Percentiles rank a stretch among this genome's conserved stretches.
These are phyloP conservation scores for Mastacembelus armatus DNA, from an alignment of 2,797 vertebrate species.

Conservation along the genomic window DNA sequence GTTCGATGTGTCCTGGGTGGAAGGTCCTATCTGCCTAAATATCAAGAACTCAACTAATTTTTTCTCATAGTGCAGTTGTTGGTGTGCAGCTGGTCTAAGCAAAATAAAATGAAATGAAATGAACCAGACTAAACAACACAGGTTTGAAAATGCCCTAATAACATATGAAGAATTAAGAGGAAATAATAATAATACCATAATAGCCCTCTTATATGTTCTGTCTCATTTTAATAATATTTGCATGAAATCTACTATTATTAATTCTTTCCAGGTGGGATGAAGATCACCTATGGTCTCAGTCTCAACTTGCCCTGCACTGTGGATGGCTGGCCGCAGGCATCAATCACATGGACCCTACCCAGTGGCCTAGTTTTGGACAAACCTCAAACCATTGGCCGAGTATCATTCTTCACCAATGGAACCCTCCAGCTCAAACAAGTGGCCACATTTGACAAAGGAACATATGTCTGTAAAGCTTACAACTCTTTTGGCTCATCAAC, in stretches of 20 bases:
- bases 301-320: slow-evolving; percentile 82
- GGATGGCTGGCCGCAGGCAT: slow-evolving; percentile 83
- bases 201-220: not conserved
- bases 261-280: slow-evolving; percentile 73
- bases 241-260: not conserved
- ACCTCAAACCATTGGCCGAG: slow-evolving; percentile 77
- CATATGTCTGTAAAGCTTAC: slow-evolving; percentile 83
- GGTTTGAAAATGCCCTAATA: not conserved
- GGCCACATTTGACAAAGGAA: slow-evolving; percentile 83
- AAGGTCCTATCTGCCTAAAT: not conserved
- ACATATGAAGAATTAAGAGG: not conserved
- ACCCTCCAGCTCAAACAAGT: slow-evolving; percentile 82
- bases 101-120: not conserved
- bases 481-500: slow-evolving; percentile 83
- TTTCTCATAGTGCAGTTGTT: not conserved
- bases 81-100: too few species aligned
- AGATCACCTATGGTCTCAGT: slow-evolving; percentile 81
- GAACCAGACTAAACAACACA: not conserved
- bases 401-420: slow-evolving; percentile 78
- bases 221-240: not conserved
- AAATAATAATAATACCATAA: too few species aligned
- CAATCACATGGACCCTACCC: slow-evolving; percentile 84
- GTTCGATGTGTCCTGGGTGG: not conserved
- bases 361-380: slow-evolving; percentile 82
- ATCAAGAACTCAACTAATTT: not conserved